phyloP scores from a whole-genome alignment of 2,888 invertebrate genomes.

The Hydropsyche betteni region DNA sequence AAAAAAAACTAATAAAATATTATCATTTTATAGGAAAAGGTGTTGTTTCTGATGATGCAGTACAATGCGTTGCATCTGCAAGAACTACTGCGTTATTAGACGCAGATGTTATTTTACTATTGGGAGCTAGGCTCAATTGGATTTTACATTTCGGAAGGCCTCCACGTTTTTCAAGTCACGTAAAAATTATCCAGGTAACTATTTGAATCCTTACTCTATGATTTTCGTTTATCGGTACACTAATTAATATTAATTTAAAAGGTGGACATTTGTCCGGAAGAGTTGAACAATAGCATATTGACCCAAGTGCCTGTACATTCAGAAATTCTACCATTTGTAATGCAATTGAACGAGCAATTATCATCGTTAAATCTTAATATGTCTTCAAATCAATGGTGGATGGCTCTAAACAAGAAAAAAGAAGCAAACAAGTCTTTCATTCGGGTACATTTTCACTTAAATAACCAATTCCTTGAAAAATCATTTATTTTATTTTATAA shows the following conservation, averaged over 20 bases:
- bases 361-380: slow-evolving; percentile 67
- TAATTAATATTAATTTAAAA: slow-evolving; percentile 56
- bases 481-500: slow-evolving; percentile 26
- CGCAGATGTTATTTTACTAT: slow-evolving; percentile 86
- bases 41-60: slow-evolving; percentile 75
- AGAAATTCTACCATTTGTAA: slow-evolving; percentile 79
- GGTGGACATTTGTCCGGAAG: slow-evolving; percentile 89
- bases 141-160: slow-evolving; percentile 95
- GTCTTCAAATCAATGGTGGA: slow-evolving; percentile 78
- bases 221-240: background rate
- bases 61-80: slow-evolving; percentile 84
- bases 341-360: slow-evolving; percentile 70
- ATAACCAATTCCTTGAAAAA: background rate
- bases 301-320: slow-evolving; percentile 85
- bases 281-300: slow-evolving; percentile 88
- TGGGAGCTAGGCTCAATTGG: slow-evolving; percentile 97
- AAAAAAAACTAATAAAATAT: background rate
- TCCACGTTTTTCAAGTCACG: slow-evolving; percentile 83
- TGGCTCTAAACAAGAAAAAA: slow-evolving; percentile 73
- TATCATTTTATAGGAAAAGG: slow-evolving; percentile 68
- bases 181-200: slow-evolving; percentile 86
- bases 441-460: slow-evolving; percentile 61
- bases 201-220: background rate
- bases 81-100: slow-evolving; percentile 85
- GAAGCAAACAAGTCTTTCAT: slow-evolving; percentile 76